phyloP scores from a whole-genome alignment of 2,797 vertebrate genomes.

The Gymnothorax javanicus region DNA sequence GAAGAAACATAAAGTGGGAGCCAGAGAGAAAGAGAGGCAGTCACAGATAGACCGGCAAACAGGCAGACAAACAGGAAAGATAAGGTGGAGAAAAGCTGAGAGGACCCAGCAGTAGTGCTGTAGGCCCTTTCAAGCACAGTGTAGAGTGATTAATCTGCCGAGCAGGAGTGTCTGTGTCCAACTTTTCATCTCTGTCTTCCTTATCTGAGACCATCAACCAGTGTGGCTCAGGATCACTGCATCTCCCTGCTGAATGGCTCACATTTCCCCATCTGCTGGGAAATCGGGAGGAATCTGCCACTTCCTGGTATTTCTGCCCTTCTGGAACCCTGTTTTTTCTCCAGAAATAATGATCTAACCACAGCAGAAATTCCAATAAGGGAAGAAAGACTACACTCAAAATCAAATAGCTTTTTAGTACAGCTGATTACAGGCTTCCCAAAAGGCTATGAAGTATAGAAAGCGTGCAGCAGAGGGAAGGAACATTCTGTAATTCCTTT shows the following conservation, averaged over 20 bases:
- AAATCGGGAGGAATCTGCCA: background rate
- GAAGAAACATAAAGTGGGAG: background rate
- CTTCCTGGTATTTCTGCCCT: background rate
- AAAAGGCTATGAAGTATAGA: no score
- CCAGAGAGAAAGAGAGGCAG: background rate
- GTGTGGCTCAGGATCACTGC: background rate
- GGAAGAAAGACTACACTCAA: no score
- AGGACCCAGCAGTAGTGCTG: background rate
- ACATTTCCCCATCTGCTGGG: background rate
- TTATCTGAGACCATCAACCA: background rate
- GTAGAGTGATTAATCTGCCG: background rate
- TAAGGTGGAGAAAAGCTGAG: no score
- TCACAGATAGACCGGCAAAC: background rate
- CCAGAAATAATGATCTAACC: background rate
- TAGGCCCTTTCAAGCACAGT: background rate
- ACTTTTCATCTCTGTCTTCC: background rate
- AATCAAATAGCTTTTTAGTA: no score
- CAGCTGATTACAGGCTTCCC: no score
- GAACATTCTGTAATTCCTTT: no score
- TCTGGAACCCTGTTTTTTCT: background rate
- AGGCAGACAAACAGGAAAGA: no score
- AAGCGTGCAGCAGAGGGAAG: no score
- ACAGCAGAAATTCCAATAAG: no score
- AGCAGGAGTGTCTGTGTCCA: background rate
- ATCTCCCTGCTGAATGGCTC: background rate